Evolutionary conservation across 2,797 vertebrate genomes (phyloP).

Genomic region (Acropternis orthonyx): DNA sequence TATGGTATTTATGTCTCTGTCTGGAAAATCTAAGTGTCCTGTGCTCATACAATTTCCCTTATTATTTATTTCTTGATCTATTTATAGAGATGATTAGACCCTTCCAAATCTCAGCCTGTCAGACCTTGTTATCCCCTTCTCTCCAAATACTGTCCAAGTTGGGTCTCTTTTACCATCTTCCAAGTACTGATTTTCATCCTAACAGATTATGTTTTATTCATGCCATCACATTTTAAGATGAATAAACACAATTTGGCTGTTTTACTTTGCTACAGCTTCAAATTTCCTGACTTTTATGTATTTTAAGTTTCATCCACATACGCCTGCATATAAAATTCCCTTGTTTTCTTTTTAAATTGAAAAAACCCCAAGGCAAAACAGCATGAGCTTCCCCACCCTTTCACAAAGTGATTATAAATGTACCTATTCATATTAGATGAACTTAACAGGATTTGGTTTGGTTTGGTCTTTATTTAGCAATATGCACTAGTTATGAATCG

Average conservation of each 20-base stretch:
- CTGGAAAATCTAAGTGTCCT: slow-evolving; percentile 14
- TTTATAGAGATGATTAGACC: slow-evolving; percentile 43
- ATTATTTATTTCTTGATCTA: slow-evolving; percentile 48
- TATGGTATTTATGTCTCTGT: slow-evolving; percentile 23
- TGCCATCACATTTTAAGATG: slow-evolving; percentile 16
- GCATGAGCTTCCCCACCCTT: not conserved
- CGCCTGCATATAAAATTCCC: not conserved
- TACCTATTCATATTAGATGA: slow-evolving; percentile 8
- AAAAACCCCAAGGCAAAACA: slow-evolving; percentile 9
- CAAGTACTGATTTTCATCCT: not conserved
- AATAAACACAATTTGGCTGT: slow-evolving; percentile 27
- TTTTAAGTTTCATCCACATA: slow-evolving; percentile 19
- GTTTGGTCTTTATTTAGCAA: slow-evolving; percentile 2
- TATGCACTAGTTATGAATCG: not conserved
- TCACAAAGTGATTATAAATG: slow-evolving; percentile 35
- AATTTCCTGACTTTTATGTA: slow-evolving; percentile 18
- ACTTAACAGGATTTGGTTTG: not conserved
- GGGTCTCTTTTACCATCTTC: not conserved
- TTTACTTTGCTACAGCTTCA: slow-evolving; percentile 7
- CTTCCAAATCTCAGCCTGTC: slow-evolving; percentile 26
- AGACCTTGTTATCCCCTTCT: not conserved
- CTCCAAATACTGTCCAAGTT: not conserved
- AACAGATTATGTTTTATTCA: slow-evolving; percentile 39
- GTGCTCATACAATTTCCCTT: not conserved
- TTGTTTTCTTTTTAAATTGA: slow-evolving; percentile 44